phyloP scores from a whole-genome alignment of 2,797 vertebrate genomes.

The Rachycentron canadum region DNA sequence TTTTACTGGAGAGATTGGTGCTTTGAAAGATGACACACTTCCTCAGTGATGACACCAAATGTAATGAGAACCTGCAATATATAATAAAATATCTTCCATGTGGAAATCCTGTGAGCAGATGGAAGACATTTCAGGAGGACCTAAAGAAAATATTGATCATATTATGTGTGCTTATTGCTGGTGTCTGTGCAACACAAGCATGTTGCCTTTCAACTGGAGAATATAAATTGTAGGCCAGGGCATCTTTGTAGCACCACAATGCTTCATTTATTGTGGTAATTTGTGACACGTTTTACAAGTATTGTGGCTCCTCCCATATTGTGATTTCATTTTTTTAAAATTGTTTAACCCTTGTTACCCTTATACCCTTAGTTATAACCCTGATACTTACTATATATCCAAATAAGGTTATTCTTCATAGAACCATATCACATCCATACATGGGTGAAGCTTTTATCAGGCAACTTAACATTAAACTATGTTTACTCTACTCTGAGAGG shows the following conservation, averaged over 20 bases:
- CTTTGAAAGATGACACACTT: not conserved
- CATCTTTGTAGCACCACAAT: too few relatives aligned
- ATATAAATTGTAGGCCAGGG: too few relatives aligned
- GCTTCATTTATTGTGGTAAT: too few relatives aligned
- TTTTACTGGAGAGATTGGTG: not conserved
- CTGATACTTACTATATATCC: not conserved
- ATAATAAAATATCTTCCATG: not conserved
- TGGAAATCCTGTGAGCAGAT: not conserved
- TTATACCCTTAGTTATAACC: too few relatives aligned
- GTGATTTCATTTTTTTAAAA: too few relatives aligned
- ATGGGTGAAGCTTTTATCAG: not conserved
- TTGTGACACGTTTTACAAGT: too few relatives aligned
- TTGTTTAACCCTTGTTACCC: too few relatives aligned
- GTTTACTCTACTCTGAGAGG: not conserved
- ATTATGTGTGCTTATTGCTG: too few relatives aligned
- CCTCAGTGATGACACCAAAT: conserved; percentile 5
- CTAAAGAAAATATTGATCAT: too few relatives aligned
- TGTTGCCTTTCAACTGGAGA: too few relatives aligned
- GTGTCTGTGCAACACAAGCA: too few relatives aligned
- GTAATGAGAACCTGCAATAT: conserved; percentile 12
- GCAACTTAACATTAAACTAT: not conserved
- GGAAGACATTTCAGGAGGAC: not conserved
- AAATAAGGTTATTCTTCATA: not conserved
- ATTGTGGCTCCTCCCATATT: too few relatives aligned
- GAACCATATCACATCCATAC: not conserved